A percentile compares a stretch with the other conserved stretches of the same genome.
These are phyloP conservation scores for Allacma fusca DNA, from an alignment of 2,888 invertebrate genomes.

Conservation along the genomic window DNA sequence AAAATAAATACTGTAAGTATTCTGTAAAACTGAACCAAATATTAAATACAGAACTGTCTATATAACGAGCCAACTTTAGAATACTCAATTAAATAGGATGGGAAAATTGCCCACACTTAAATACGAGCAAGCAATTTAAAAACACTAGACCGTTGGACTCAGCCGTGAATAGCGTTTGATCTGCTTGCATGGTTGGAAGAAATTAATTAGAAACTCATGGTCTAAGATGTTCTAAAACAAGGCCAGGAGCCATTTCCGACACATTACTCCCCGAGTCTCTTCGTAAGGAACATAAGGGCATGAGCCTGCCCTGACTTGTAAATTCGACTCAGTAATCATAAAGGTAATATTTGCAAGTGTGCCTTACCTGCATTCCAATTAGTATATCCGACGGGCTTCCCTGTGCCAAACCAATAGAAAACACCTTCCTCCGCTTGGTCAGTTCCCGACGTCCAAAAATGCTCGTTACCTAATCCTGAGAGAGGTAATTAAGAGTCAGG, in stretches of 20 bases:
- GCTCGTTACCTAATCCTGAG: constrained; percentile 85
- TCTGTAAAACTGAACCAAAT: no score
- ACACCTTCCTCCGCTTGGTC: constrained; percentile 58
- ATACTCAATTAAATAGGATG: no score
- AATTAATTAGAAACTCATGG: constrained; percentile 19
- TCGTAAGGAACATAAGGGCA: no score
- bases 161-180: neutral
- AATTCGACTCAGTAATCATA: no score
- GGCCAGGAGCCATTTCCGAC: neutral
- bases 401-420: constrained; percentile 59
- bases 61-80: no score
- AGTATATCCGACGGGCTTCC: constrained; percentile 56
- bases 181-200: neutral
- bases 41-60: no score
- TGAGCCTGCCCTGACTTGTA: no score
- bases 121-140: no score
- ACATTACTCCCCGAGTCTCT: neutral
- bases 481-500: constrained; percentile 4
- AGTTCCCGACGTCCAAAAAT: constrained; percentile 69
- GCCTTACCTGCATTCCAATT: constrained; percentile 58
- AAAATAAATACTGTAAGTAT: no score
- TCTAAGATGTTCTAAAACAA: neutral
- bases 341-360: constrained; percentile 6
- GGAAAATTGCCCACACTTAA: no score
- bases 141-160: neutral